phyloP scores from a whole-genome alignment of 2,888 invertebrate species.

The Heterodera filipjevi region DNA sequence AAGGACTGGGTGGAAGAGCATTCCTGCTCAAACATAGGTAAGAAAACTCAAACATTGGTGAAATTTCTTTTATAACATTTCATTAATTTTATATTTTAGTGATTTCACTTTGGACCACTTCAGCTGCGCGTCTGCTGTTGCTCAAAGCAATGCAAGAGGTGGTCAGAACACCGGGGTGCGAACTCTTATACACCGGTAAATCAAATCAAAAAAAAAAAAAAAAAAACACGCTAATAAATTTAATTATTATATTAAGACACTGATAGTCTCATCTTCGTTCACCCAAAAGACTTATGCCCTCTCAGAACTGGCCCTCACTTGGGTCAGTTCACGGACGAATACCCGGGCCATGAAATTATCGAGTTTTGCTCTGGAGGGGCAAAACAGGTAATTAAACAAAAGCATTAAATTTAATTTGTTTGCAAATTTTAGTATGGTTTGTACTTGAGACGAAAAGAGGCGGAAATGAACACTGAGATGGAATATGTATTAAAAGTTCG shows the following conservation, averaged over 20 bases:
- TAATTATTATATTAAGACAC: not conserved
- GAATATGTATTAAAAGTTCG: not conserved
- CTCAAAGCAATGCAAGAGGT: slow-evolving; percentile 11
- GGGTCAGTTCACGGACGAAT: slow-evolving; percentile 28
- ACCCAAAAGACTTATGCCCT: not conserved
- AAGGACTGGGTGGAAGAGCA: slow-evolving; percentile 18
- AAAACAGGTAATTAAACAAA: not conserved
- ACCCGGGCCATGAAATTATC: not conserved
- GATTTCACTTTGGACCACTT: not conserved
- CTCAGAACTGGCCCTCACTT: not conserved
- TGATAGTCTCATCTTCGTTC: not conserved
- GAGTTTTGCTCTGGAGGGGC: slow-evolving; percentile 11
- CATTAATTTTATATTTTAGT: not conserved
- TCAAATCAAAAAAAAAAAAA: too few species aligned
- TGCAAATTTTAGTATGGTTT: not conserved
- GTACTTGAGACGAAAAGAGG: not conserved
- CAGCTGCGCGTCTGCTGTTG: not conserved
- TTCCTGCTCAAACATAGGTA: slow-evolving; percentile 8
- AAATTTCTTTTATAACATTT: too few species aligned
- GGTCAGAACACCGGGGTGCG: not conserved
- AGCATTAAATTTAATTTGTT: too few species aligned
- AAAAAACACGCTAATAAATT: too few species aligned
- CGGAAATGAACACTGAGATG: not conserved
- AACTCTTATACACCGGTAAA: slow-evolving; percentile 3
- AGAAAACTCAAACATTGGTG: not conserved